These are phyloP conservation scores for Lophochroa leadbeateri DNA, from an alignment of 2,113 vertebrate species.

Conservation along the genomic window DNA sequence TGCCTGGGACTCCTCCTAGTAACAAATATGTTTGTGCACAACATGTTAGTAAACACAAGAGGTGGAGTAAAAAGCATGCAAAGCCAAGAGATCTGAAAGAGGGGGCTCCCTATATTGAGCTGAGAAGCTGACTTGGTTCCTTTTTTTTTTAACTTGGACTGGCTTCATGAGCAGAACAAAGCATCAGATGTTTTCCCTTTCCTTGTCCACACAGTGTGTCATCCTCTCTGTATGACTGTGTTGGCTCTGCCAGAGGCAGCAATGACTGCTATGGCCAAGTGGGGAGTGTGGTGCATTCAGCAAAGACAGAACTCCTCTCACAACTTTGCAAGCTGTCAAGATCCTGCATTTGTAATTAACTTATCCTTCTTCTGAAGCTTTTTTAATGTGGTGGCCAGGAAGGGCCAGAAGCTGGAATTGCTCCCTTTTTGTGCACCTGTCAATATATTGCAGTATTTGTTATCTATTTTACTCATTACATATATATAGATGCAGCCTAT, in stretches of 20 bases:
- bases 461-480: neutral
- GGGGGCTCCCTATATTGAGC: neutral
- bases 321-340: neutral
- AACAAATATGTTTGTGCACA: constrained; percentile 52
- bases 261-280: neutral
- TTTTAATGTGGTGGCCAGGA: neutral
- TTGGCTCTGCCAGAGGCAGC: neutral
- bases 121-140: neutral
- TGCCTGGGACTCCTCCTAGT: constrained; percentile 41
- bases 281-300: neutral
- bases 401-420: neutral
- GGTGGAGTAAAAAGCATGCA: neutral
- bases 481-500: neutral
- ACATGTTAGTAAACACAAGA: constrained; percentile 28
- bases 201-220: neutral
- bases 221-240: neutral
- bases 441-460: neutral
- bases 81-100: neutral
- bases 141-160: neutral
- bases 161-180: neutral
- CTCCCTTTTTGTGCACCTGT: neutral
- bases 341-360: neutral
- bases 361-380: neutral
- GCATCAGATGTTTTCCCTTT: neutral
- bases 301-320: neutral